phyloP scores from a whole-genome alignment of 2,797 vertebrate genomes.

The Sparus aurata region DNA sequence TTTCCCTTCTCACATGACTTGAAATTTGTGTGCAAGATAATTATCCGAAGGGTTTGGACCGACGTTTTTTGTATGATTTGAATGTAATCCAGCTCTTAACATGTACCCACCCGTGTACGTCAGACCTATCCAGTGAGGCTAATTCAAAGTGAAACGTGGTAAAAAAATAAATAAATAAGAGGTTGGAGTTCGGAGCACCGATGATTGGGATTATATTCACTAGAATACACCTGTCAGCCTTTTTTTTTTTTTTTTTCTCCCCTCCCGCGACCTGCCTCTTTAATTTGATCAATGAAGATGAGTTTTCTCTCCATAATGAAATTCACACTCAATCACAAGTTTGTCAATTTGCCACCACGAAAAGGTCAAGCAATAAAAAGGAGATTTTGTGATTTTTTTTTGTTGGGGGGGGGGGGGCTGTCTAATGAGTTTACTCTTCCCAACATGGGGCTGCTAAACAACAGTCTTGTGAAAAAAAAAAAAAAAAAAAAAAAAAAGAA shows the following conservation, averaged over 20 bases:
- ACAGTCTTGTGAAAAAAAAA: conserved; percentile 34
- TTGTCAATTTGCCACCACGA: conserved; percentile 74
- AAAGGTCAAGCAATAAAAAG: conserved; percentile 82
- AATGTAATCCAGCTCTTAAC: not conserved
- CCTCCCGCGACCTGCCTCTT: conserved; percentile 61
- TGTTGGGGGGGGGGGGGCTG: not conserved
- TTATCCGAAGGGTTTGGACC: not conserved
- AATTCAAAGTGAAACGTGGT: conserved; percentile 22
- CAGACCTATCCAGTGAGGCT: not conserved
- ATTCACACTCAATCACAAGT: conserved; percentile 77
- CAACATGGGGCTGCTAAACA: conserved; percentile 61
- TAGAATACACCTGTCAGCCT: conserved; percentile 49
- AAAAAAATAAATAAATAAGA: conserved; percentile 21
- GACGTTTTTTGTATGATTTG: not conserved
- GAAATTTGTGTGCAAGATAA: conserved; percentile 20
- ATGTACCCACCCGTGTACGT: not conserved
- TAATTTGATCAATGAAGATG: conserved; percentile 82
- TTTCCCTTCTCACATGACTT: not conserved
- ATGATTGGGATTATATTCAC: conserved; percentile 62
- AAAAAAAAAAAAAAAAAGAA: too few species aligned
- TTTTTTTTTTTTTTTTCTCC: conserved; percentile 11
- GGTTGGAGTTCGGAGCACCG: conserved; percentile 34
- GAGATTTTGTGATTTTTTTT: conserved; percentile 75
- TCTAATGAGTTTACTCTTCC: conserved; percentile 73
- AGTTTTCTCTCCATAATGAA: conserved; percentile 78